Evolutionary conservation across 2,797 vertebrate genomes (phyloP).

Genomic region (Sciurus vulgaris): DNA sequence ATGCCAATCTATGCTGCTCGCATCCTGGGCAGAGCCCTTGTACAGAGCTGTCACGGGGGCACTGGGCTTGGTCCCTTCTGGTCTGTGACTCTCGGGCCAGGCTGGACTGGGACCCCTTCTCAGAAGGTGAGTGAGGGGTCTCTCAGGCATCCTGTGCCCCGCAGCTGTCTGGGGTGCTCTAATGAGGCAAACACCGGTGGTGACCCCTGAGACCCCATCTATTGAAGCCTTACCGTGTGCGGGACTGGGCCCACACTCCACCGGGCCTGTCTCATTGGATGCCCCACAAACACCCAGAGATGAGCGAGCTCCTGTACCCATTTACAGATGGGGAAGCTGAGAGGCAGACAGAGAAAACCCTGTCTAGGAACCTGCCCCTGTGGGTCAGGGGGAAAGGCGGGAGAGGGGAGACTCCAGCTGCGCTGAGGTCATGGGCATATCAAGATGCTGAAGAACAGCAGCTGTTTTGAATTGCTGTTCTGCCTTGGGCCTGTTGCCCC

Average conservation of each 20-base stretch:
- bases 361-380: constrained; percentile 37
- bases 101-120: neutral
- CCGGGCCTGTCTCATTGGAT: neutral
- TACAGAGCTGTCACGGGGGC: neutral
- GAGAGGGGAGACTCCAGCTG: constrained; percentile 61
- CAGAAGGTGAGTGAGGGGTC: neutral
- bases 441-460: constrained; percentile 62
- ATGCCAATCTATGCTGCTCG: fast-evolving
- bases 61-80: neutral
- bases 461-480: constrained; percentile 76
- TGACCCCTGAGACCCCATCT: neutral
- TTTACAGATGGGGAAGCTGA: constrained; percentile 66
- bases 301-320: neutral
- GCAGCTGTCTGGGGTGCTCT: neutral
- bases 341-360: constrained; percentile 66
- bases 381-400: neutral
- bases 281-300: neutral
- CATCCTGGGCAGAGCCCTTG: neutral
- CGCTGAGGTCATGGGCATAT: fast-evolving
- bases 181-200: fast-evolving
- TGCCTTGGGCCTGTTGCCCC: too few species aligned
- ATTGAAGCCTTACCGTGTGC: neutral
- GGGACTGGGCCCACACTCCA: fast-evolving
- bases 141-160: neutral
- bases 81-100: neutral